Base-by-base conservation (phyloP, 2,888 invertebrate genomes). In the Epicampocera succincta region DNA sequence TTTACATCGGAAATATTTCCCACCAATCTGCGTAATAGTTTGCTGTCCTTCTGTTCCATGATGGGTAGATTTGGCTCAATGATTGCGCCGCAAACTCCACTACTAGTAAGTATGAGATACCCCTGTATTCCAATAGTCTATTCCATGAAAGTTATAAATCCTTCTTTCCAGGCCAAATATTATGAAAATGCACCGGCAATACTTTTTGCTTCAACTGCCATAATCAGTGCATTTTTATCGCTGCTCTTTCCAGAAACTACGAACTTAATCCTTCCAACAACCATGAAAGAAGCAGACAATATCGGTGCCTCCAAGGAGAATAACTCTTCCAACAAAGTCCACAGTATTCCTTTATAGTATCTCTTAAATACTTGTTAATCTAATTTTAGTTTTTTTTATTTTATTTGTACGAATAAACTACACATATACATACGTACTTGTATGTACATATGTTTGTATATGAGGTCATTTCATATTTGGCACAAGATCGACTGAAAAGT, bases 1-100 rank as follows among this genome's bases (percentile, higher is more conserved):
- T 94, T 93, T 89, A 94, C 95, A 52, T 92, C 94, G 25, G 95
- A 95, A 91, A 91, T 95, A 90, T 95, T 94, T 90, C 95, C 95
- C 15, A 95, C 95, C 60, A 92, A 91, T 78, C 88, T 93, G 72
- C 92, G 95, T 83, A 93, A 93, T 87, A 94, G 94, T n/a, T 92
- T 94, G 84, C 92, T 95, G 63, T 93, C 94, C 38, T 93, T 93
- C 69, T 94, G 94, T 89, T 94, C 94, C 58, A 94, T 94, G 91
- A 92, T 94, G 85, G 95, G 95, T 63, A 91, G 95, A 54, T 84
- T 94, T 80, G 95, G 95, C 25, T 94, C 94, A 56, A 93, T 94
- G 87, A 88, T 94, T 61, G 94, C 95, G 46, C 95, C 95, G 52
- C 94, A 94, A 89, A 94, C 94, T 33, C 94, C 94, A 9, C 91